Conservation (phyloP, 2,888 invertebrate genomes). For the Hydrotaea cyrtoneurina region DNA sequence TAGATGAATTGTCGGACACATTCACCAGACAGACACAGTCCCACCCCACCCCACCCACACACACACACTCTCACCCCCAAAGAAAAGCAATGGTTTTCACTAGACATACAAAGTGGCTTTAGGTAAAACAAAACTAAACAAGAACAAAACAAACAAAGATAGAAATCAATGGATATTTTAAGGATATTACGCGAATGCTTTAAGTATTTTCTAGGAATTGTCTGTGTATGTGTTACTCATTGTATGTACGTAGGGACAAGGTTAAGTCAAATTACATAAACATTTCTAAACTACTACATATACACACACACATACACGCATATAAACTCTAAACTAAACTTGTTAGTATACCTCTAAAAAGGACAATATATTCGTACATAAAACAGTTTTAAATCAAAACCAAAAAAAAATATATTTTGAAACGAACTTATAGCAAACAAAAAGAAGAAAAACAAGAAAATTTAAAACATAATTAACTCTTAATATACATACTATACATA, state of each 20-base stretch:
- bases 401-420: constrained; percentile 30
- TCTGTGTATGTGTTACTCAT: constrained; percentile 42
- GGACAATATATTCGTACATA: constrained; percentile 58
- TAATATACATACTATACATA: background rate
- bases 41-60: background rate
- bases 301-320: background rate
- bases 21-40: background rate
- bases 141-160: constrained; percentile 1
- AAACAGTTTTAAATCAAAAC: constrained; percentile 14
- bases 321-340: constrained; percentile 4
- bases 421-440: constrained; percentile 5
- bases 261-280: constrained; percentile 32
- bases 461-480: constrained; percentile 41
- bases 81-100: constrained; percentile 64
- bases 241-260: constrained; percentile 42
- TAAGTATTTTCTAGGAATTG: constrained; percentile 60
- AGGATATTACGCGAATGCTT: constrained; percentile 55
- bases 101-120: constrained; percentile 54
- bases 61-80: constrained; percentile 17
- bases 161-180: constrained; percentile 44
- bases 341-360: constrained; percentile 63
- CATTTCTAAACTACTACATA: background rate
- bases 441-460: too few species aligned
- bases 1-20: constrained; percentile 69
- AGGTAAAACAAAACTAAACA: background rate